Percentiles rank a stretch among this genome's conserved stretches.
phyloP scores from a whole-genome alignment of 2,888 invertebrate genomes.

The Drosophila rubida region DNA sequence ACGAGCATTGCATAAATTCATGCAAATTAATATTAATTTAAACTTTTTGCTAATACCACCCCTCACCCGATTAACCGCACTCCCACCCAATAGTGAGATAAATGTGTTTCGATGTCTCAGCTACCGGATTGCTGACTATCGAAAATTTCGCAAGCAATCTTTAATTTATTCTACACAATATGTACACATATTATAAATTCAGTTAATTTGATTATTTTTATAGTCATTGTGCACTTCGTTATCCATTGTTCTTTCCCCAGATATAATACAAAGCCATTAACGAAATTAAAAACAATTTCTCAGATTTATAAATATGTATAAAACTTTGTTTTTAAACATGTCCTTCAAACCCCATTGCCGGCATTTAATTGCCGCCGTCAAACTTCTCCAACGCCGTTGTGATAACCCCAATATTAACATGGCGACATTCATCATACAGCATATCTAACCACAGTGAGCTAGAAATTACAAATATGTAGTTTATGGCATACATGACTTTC shows the following conservation, averaged over 20 bases:
- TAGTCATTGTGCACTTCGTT: neutral
- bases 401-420: slow-evolving; percentile 60
- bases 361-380: slow-evolving; percentile 34
- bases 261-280: slow-evolving; percentile 6
- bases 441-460: too few species aligned
- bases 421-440: slow-evolving; percentile 35
- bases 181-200: neutral
- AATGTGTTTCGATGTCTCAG: slow-evolving; percentile 9
- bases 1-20: slow-evolving; percentile 25
- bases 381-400: slow-evolving; percentile 2
- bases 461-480: slow-evolving; percentile 17
- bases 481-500: slow-evolving; percentile 73
- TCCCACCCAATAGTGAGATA: neutral
- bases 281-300: slow-evolving; percentile 16
- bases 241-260: slow-evolving; percentile 9
- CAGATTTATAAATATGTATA: slow-evolving; percentile 2
- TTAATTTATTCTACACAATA: neutral
- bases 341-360: slow-evolving; percentile 4
- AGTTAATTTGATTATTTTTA: slow-evolving; percentile 4
- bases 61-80: too few species aligned
- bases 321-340: neutral
- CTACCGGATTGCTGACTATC: neutral
- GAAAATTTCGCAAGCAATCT: neutral
- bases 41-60: neutral
- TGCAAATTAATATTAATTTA: slow-evolving; percentile 25